Evolutionary conservation across 2,797 vertebrate species (phyloP).

Genomic region (Betta splendens): DNA sequence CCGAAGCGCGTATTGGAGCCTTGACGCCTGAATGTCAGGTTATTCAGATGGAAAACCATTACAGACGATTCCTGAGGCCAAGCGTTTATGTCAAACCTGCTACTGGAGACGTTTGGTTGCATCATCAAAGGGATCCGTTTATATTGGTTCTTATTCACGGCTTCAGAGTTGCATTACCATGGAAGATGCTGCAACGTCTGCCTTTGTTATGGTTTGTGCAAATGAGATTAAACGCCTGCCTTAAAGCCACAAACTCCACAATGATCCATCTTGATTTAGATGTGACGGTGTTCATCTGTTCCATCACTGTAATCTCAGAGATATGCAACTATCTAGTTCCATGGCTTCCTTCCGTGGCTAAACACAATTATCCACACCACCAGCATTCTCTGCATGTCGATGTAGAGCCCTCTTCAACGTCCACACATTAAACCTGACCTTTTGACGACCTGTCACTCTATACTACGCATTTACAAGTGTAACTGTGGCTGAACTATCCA

Average conservation of each 20-base stretch:
- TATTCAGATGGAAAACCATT: slow-evolving; percentile 40
- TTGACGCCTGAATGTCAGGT: slow-evolving; percentile 32
- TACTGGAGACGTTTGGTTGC: slow-evolving; percentile 9
- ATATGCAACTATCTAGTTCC: slow-evolving; percentile 23
- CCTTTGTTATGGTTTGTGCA: slow-evolving; percentile 23
- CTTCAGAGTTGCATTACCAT: slow-evolving; percentile 19
- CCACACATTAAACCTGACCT: background rate
- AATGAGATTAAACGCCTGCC: slow-evolving; percentile 20
- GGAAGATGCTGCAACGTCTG: slow-evolving; percentile 21
- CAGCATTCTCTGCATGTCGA: slow-evolving; percentile 12
- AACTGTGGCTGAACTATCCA: slow-evolving; percentile 11
- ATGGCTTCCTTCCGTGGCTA: background rate
- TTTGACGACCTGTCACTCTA: slow-evolving; percentile 7
- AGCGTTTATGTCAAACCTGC: slow-evolving; percentile 20
- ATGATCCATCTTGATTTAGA: slow-evolving; percentile 30
- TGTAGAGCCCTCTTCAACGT: slow-evolving; percentile 1
- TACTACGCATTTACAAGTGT: slow-evolving; percentile 22
- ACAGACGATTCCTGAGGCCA: slow-evolving; percentile 34
- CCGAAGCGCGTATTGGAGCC: slow-evolving; percentile 45
- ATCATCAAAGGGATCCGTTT: no score
- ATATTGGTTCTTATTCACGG: slow-evolving; percentile 14
- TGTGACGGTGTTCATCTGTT: slow-evolving; percentile 21
- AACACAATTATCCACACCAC: background rate
- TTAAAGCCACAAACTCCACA: slow-evolving; percentile 27
- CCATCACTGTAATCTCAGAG: slow-evolving; percentile 5